phyloP scores from a whole-genome alignment of 2,797 vertebrate genomes.

The Cyclura pinguis region DNA sequence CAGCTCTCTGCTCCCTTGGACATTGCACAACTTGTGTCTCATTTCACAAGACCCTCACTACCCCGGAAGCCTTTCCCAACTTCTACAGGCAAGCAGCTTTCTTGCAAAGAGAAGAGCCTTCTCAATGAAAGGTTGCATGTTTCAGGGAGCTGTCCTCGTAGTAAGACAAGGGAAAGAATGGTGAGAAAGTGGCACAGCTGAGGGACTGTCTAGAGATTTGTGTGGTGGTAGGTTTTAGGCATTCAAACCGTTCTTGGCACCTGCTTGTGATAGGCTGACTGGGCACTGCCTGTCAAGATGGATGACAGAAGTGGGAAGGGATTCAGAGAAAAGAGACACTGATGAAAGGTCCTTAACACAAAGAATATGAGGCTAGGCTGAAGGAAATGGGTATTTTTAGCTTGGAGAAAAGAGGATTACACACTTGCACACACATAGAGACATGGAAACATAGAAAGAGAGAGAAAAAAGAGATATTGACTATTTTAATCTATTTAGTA shows the following conservation, averaged over 20 bases:
- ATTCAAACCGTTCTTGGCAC: too few relatives aligned
- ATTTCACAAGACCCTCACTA: not conserved
- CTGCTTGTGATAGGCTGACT: not conserved
- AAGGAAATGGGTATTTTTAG: not conserved
- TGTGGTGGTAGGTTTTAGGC: not conserved
- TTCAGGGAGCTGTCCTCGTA: not conserved
- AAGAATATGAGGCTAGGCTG: not conserved
- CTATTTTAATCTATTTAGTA: not conserved
- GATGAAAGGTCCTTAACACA: not conserved
- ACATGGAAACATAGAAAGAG: too few relatives aligned
- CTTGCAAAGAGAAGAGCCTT: too few relatives aligned
- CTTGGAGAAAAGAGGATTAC: not conserved
- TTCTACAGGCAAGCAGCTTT: not conserved
- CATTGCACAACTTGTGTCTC: not conserved
- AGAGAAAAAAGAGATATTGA: not conserved
- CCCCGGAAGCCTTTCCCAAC: conserved; percentile 8
- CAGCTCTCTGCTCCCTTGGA: rapidly evolving
- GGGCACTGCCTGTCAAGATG: too few relatives aligned
- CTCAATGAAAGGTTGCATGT: not conserved
- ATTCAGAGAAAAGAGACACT: not conserved
- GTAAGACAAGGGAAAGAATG: not conserved
- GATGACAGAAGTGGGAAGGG: not conserved
- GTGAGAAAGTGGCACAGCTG: not conserved
- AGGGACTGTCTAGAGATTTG: not conserved
- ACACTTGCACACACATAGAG: too few relatives aligned